Evolutionary conservation across 1,140 invertebrate genomes (phyloP).

Genomic region (Leucophenga varia): DNA sequence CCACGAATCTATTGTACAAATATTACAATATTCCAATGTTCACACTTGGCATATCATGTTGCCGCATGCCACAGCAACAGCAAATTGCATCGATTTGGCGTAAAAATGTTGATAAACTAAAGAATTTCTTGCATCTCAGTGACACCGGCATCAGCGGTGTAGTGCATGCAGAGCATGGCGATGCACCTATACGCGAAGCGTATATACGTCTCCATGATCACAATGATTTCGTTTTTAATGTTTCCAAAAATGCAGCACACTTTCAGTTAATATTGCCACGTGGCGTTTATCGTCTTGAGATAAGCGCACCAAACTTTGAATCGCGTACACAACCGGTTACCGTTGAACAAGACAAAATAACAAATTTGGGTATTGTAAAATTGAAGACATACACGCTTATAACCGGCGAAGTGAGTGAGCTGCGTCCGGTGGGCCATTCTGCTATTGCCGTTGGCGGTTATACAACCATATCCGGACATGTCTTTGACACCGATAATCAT

Average conservation of each 20-base stretch:
- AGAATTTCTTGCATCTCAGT: constrained; percentile 63
- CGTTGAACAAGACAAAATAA: constrained; percentile 42
- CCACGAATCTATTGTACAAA: constrained; percentile 63
- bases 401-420: constrained; percentile 34
- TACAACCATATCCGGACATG: constrained; percentile 59
- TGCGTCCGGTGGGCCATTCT: constrained; percentile 15
- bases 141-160: constrained; percentile 71
- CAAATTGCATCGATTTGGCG: constrained; percentile 74
- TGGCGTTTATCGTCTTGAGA: constrained; percentile 64
- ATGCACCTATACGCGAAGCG: constrained; percentile 71
- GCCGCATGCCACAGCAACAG: constrained; percentile 70
- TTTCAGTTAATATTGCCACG: constrained; percentile 70
- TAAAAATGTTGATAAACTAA: constrained; percentile 69
- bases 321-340: constrained; percentile 55
- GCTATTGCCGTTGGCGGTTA: not conserved
- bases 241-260: constrained; percentile 67
- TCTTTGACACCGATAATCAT: constrained; percentile 61
- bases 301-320: constrained; percentile 63
- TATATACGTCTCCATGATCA: constrained; percentile 66
- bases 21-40: constrained; percentile 62
- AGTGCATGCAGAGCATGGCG: constrained; percentile 65
- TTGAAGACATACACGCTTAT: constrained; percentile 30
- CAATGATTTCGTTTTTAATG: constrained; percentile 61
- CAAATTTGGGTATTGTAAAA: constrained; percentile 29
- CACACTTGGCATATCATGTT: constrained; percentile 70